Conservation (phyloP, 2,113 vertebrate species). For the Steatornis caripensis region DNA sequence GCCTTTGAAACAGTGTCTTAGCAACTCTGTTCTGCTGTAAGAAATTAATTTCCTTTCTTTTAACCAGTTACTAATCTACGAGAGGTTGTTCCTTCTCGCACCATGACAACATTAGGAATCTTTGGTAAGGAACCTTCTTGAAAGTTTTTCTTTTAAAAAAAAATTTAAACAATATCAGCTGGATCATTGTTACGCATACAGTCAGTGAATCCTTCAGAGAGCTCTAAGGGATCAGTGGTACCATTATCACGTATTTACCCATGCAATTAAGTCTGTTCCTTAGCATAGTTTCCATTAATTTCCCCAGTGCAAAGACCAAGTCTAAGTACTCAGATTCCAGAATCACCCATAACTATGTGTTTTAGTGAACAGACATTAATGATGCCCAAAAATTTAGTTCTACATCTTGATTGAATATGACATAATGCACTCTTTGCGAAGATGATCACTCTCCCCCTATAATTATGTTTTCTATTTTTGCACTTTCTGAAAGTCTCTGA, state of each 20-base stretch:
- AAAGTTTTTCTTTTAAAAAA: not conserved
- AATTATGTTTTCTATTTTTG: not conserved
- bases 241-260: not conserved
- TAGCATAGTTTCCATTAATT: not conserved
- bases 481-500: not conserved
- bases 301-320: not conserved
- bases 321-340: not conserved
- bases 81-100: not conserved
- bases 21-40: not conserved
- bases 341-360: not conserved
- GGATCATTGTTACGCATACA: not conserved
- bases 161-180: not conserved
- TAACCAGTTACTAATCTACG: not conserved
- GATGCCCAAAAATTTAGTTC: not conserved
- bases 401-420: not conserved
- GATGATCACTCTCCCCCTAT: not conserved
- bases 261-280: not conserved
- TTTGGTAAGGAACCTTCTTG: not conserved
- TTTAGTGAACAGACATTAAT: not conserved
- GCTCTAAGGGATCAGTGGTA: not conserved
- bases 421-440: not conserved
- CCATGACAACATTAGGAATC: not conserved
- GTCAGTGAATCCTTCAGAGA: not conserved
- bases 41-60: not conserved
- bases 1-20: not conserved